Conservation (phyloP, 2,888 invertebrate species). For the Ferdinandea cuprea region DNA sequence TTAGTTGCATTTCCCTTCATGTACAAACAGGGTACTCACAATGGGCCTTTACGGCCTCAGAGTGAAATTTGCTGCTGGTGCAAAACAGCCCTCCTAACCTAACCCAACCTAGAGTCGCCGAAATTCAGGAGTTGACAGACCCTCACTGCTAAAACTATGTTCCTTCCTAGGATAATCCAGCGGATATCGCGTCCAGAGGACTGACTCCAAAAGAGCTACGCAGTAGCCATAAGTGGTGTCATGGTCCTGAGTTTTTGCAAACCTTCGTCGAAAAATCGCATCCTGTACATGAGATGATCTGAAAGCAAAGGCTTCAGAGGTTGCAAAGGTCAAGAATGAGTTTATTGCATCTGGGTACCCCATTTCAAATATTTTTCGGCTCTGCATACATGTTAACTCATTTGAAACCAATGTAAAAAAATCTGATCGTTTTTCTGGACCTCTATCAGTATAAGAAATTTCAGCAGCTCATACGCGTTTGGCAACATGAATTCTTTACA, state of each 20-base stretch:
- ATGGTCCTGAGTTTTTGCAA: neutral
- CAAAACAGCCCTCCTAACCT: too few relatives aligned
- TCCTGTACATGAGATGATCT: neutral
- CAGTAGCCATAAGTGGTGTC: neutral
- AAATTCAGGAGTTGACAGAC: slow-evolving; percentile 16
- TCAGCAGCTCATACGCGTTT: neutral
- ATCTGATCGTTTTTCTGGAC: neutral
- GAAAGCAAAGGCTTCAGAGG: neutral
- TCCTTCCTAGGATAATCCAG: slow-evolving; percentile 3
- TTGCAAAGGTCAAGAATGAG: neutral
- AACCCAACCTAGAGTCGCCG: slow-evolving; percentile 2
- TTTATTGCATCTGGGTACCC: slow-evolving; percentile 29
- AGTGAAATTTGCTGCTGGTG: too few relatives aligned
- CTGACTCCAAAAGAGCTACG: slow-evolving; percentile 10
- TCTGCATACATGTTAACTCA: slow-evolving; percentile 7
- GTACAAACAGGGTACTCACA: too few relatives aligned
- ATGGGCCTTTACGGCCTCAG: too few relatives aligned
- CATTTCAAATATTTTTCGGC: slow-evolving; percentile 6
- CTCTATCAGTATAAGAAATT: neutral
- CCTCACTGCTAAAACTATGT: slow-evolving; percentile 2
- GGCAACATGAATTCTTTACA: slow-evolving; percentile 4
- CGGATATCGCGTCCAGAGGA: slow-evolving; percentile 14
- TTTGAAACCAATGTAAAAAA: neutral
- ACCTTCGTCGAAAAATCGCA: neutral
- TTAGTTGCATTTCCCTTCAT: too few relatives aligned